Evolutionary conservation across 2,113 vertebrate species (phyloP).

Genomic region (Coryphaenoides rupestris): DNA sequence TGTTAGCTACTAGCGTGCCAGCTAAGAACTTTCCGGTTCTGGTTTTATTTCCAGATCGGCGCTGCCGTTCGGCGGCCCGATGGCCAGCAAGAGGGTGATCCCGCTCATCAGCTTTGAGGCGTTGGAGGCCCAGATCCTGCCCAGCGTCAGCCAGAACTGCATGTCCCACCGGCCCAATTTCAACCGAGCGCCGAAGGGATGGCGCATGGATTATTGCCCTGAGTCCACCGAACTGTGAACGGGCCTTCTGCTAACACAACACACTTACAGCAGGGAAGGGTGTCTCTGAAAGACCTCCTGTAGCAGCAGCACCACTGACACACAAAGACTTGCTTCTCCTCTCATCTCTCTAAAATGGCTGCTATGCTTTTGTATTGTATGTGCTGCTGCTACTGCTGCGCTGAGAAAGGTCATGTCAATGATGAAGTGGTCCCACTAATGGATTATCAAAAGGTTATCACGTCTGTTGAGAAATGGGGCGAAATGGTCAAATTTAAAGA

Average conservation of each 20-base stretch:
- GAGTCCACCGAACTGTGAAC: slow-evolving; percentile 88
- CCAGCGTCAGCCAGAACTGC: slow-evolving; percentile 62
- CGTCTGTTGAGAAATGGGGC: too few relatives aligned
- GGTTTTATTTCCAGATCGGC: slow-evolving; percentile 74
- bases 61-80: slow-evolving; percentile 76
- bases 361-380: neutral
- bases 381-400: too few relatives aligned
- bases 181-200: slow-evolving; percentile 86
- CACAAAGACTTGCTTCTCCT: neutral
- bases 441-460: too few relatives aligned
- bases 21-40: too few relatives aligned
- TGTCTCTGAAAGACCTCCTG: neutral
- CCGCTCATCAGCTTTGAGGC: slow-evolving; percentile 62
- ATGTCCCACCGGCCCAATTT: slow-evolving; percentile 82
- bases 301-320: neutral
- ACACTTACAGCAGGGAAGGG: neutral
- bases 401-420: too few relatives aligned
- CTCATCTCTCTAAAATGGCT: slow-evolving; percentile 3
- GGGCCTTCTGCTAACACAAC: neutral
- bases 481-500: too few relatives aligned
- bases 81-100: slow-evolving; percentile 63
- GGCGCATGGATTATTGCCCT: slow-evolving; percentile 72
- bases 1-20: too few relatives aligned
- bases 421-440: too few relatives aligned
- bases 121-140: slow-evolving; percentile 61